A percentile compares a stretch with the other conserved stretches of the same genome.
Conservation (phyloP, 2,113 vertebrate genomes). For the Sardina pilchardus region DNA sequence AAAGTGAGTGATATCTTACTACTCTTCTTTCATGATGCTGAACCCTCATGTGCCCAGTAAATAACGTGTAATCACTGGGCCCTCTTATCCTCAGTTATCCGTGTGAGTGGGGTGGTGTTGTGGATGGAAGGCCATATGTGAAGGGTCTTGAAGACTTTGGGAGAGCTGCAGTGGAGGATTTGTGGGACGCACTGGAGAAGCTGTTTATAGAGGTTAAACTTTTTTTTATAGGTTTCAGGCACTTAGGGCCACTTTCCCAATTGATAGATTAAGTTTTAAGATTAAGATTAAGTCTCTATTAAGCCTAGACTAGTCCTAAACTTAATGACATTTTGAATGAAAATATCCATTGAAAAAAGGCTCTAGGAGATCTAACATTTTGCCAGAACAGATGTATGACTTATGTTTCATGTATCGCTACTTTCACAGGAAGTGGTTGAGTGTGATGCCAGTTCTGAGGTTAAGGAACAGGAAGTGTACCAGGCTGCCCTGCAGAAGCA, state of each 20-base stretch:
- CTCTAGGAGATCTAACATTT: not conserved
- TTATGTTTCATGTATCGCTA: not conserved
- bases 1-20: constrained; percentile 58
- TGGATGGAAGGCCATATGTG: constrained; percentile 74
- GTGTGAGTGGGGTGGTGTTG: constrained; percentile 79
- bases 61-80: not conserved
- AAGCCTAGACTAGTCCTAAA: too few species aligned
- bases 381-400: not conserved
- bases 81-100: constrained; percentile 65
- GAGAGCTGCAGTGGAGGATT: constrained; percentile 72
- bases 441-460: constrained; percentile 44
- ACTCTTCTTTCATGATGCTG: not conserved
- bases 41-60: not conserved
- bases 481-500: constrained; percentile 68
- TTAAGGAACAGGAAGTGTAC: constrained; percentile 70
- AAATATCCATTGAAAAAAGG: too few species aligned
- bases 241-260: too few species aligned
- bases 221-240: not conserved
- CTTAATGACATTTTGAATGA: too few species aligned
- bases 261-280: too few species aligned
- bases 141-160: constrained; percentile 77
- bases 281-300: too few species aligned
- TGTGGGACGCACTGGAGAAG: constrained; percentile 72
- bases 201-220: constrained; percentile 68
- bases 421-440: constrained; percentile 52